Conservation (phyloP, 2,113 vertebrate genomes). For the Furnarius figulus region DNA sequence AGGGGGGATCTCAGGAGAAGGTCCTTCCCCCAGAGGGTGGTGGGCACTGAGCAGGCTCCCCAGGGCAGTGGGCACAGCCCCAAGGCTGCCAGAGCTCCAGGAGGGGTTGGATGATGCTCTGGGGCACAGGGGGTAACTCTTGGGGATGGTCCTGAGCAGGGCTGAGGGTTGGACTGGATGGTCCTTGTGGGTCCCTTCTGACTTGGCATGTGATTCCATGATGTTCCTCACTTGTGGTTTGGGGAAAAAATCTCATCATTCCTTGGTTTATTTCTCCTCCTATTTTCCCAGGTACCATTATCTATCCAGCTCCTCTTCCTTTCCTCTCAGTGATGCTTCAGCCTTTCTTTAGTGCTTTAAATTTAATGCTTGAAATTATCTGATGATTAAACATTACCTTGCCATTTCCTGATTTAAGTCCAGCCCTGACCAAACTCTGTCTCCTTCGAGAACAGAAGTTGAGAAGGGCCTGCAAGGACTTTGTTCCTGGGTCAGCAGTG, state of each 20-base stretch:
- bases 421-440: not conserved
- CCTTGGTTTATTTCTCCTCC: not conserved
- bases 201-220: not conserved
- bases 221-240: not conserved
- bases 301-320: not conserved
- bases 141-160: not conserved
- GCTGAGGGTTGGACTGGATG: not conserved
- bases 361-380: not conserved
- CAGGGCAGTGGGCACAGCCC: not conserved
- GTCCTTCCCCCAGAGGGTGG: not conserved
- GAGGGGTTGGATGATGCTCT: not conserved
- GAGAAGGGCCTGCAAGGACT: rapidly evolving
- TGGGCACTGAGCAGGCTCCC: not conserved
- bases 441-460: not conserved
- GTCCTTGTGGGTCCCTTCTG: not conserved
- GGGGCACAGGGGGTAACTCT: not conserved
- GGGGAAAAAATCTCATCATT: not conserved
- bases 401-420: not conserved
- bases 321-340: not conserved
- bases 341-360: not conserved
- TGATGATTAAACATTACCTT: not conserved
- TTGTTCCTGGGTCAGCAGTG: not conserved
- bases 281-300: rapidly evolving
- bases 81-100: not conserved
- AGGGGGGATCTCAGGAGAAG: not conserved